Evolutionary conservation across 2,797 vertebrate genomes (phyloP).

Genomic region (Gastrophryne carolinensis): DNA sequence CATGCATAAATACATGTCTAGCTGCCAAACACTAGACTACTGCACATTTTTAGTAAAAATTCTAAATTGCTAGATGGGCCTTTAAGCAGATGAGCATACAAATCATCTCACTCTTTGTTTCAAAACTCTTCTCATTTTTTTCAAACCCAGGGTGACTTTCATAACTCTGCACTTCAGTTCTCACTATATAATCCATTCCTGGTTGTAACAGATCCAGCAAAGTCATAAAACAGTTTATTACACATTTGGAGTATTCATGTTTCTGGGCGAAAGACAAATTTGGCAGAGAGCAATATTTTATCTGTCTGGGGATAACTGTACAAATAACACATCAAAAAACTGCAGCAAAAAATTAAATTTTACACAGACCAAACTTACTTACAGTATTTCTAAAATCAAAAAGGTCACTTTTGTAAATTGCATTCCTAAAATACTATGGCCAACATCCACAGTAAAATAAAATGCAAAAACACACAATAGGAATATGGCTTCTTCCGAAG

Average conservation of each 20-base stretch:
- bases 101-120: neutral
- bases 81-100: neutral
- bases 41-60: neutral
- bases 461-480: too few species aligned
- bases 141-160: conserved; percentile 5
- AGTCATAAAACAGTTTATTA: conserved; percentile 30
- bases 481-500: too few species aligned
- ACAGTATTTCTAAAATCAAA: neutral
- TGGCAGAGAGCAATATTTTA: neutral
- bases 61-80: neutral
- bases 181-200: conserved; percentile 23
- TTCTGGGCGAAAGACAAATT: conserved; percentile 9
- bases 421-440: neutral
- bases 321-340: conserved; percentile 5
- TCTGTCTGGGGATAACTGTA: conserved; percentile 2
- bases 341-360: neutral
- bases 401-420: neutral
- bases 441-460: too few species aligned
- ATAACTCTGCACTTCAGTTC: conserved; percentile 30
- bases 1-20: neutral
- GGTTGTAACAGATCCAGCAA: conserved; percentile 25
- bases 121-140: neutral
- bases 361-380: neutral
- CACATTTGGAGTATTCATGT: conserved; percentile 6
- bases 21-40: neutral